Percentiles rank a stretch among this genome's conserved stretches.
Evolutionary conservation across 2,888 invertebrate genomes (phyloP).

Genomic region (Yponomeuta malinellus): DNA sequence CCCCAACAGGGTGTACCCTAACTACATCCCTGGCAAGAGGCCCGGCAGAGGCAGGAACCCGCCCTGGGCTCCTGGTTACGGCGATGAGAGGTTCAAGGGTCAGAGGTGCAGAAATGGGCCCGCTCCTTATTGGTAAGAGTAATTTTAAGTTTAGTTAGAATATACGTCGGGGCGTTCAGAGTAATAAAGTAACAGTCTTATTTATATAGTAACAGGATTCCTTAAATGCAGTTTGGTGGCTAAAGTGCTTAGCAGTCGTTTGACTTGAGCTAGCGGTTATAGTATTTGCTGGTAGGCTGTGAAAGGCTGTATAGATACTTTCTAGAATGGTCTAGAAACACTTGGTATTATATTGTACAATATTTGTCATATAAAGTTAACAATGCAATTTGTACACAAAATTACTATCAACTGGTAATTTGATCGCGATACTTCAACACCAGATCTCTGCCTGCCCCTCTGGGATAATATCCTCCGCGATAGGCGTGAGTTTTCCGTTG

Average conservation of each 20-base stretch:
- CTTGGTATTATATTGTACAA: no score
- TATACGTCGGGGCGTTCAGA: no score
- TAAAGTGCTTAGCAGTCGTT: not conserved
- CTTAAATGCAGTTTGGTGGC: not conserved
- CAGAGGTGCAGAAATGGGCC: constrained; percentile 57
- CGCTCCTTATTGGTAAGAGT: constrained; percentile 56
- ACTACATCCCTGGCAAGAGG: constrained; percentile 46
- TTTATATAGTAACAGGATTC: no score
- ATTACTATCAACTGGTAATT: not conserved
- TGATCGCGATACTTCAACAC: not conserved
- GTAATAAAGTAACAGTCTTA: no score
- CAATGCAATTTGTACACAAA: not conserved
- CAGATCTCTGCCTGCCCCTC: no score
- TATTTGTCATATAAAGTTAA: not conserved
- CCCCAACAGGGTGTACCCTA: constrained; percentile 42
- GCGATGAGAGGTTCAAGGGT: constrained; percentile 58
- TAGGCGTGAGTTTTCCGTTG: no score
- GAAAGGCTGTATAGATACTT: not conserved
- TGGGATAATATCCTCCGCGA: no score
- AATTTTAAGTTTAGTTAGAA: not conserved
- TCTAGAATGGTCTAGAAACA: not conserved
- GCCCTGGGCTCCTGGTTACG: constrained; percentile 57
- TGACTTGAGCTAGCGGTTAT: no score
- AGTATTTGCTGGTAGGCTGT: not conserved
- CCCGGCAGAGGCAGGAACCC: constrained; percentile 46